Evolutionary conservation across 2,888 invertebrate species (phyloP), one percentile per base, ranked within the genome.

Genomic region (Euproctis similis): DNA sequence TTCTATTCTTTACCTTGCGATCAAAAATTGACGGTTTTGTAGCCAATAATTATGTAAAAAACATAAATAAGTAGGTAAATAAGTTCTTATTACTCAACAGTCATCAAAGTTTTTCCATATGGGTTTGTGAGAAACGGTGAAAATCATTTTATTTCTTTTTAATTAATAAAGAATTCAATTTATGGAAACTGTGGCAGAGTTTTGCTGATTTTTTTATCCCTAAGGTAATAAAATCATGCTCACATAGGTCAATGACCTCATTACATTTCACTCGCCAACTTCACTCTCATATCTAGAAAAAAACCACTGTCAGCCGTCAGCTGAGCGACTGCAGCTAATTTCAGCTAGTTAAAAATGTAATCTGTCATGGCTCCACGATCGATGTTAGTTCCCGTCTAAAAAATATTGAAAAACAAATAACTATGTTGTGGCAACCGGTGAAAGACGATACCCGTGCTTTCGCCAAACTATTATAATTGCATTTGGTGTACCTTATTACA

Each of bases 301-400:
- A 73, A 70, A 60, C 53, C 63, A n/a, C n/a, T 44, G 53, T 42
- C 75, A n/a, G n/a, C n/a, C 71, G 80, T 82, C 82, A 82, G 82
- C 82, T 82, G 82, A 69, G 82, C 72, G 68, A 66, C 30, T 49
- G 63, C 48, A 25, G 56, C 73, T 40, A 53, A 70, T 71, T 82
- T 82, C 80, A 67, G 46, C 57, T 63, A 63, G 68, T 71, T 55
- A 70, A 77, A 71, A 74, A 61, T 59, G 60, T 61, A 69, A n/a
- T 63, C 80, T 81, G 81, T 80, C 82, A 82, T 82, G 82, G 81
- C 78, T 64, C 43, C 70, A 59, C 77, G 78, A 82, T 82, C 82
- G 80, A 82, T 82, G 69, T 49, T 63, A 52, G 60, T 60, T 55
- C 57, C 59, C 60, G 59, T 63, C 53, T 70, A 65, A 76, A 45